A percentile compares a stretch with the other conserved stretches of the same genome.
Evolutionary conservation across 2,113 vertebrate species (phyloP).

Genomic region (Ranitomeya imitator): DNA sequence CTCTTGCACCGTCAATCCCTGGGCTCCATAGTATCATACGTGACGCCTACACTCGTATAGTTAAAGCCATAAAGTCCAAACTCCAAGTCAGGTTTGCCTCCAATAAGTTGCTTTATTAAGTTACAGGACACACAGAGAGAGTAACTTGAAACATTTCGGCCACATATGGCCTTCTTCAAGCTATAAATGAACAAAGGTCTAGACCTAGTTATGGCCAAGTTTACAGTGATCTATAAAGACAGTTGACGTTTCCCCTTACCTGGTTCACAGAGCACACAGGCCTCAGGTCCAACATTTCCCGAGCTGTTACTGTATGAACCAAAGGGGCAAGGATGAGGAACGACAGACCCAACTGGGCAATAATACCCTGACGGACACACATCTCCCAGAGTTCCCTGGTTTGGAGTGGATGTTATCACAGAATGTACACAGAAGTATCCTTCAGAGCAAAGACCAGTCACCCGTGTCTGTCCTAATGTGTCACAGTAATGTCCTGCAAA

Average conservation of each 20-base stretch:
- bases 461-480: slow-evolving; percentile 65
- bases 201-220: no score
- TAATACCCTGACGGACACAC: slow-evolving; percentile 78
- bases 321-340: slow-evolving; percentile 74
- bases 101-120: no score
- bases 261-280: slow-evolving; percentile 79
- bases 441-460: slow-evolving; percentile 73
- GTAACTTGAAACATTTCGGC: no score
- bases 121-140: no score
- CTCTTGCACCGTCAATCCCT: no score
- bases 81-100: no score
- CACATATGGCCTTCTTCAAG: no score
- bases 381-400: slow-evolving; percentile 71
- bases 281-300: slow-evolving; percentile 68
- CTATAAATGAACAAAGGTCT: no score
- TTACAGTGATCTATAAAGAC: not conserved
- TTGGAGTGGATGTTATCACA: slow-evolving; percentile 68
- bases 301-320: slow-evolving; percentile 78
- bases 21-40: no score
- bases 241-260: slow-evolving; percentile 64
- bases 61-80: no score
- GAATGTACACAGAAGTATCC: slow-evolving; percentile 79
- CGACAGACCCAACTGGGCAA: slow-evolving; percentile 75
- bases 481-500: slow-evolving; percentile 78
- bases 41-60: no score